Conservation (phyloP, 2,113 vertebrate species). For the Upupa epops region DNA sequence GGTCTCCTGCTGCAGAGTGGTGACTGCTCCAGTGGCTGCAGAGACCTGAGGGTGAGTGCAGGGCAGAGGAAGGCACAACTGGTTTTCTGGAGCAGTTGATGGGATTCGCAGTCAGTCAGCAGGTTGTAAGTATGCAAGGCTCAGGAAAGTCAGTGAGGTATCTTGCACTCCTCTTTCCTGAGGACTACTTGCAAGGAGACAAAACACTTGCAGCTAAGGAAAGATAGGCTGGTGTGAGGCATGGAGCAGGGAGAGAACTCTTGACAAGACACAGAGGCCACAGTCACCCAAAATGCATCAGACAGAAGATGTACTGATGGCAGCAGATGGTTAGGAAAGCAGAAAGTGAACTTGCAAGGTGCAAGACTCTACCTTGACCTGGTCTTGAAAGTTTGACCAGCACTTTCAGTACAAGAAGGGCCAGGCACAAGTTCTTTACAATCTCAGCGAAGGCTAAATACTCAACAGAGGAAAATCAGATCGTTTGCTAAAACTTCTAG, state of each 20-base stretch:
- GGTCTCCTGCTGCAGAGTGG: not conserved
- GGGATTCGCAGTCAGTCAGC: not conserved
- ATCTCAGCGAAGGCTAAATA: not conserved
- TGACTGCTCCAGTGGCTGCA: not conserved
- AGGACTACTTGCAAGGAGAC: not conserved
- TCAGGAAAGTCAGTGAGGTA: not conserved
- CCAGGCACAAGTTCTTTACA: not conserved
- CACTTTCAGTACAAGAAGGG: not conserved
- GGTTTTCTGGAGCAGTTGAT: not conserved
- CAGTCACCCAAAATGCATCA: not conserved
- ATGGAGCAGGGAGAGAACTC: not conserved
- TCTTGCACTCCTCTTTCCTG: not conserved
- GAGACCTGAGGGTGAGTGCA: not conserved
- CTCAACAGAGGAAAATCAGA: not conserved
- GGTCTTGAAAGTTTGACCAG: not conserved
- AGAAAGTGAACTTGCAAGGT: not conserved
- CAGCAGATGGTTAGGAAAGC: not conserved
- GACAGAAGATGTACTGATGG: not conserved
- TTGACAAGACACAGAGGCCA: not conserved
- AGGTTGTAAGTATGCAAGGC: not conserved
- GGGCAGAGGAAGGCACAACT: not conserved
- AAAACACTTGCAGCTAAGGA: not conserved
- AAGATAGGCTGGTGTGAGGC: accelerated
- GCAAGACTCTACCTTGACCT: not conserved
- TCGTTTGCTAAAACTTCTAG: not conserved